Evolutionary conservation across 53 echinoderm and acorn worm species (phyloP).

Genomic region (Mesocentrotus franciscanus): DNA sequence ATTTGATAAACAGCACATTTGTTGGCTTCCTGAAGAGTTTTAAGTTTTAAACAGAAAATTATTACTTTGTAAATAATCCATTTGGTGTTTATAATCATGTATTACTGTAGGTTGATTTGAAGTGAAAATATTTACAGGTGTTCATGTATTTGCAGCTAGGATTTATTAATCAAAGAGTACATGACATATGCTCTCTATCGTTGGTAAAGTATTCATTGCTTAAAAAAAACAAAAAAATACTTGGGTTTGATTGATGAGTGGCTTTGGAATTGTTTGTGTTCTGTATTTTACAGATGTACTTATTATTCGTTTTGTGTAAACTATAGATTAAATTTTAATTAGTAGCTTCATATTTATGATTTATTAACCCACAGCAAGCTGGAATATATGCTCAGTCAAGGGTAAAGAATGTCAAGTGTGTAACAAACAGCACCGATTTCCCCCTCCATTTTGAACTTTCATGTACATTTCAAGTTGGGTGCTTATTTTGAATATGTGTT

Average conservation of each 20-base stretch:
- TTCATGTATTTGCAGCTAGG: background rate
- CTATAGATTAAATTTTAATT: background rate
- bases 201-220: too few relatives aligned
- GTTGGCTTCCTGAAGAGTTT: background rate
- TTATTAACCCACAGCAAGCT: slow-evolving; percentile 25
- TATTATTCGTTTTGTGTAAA: background rate
- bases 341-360: background rate
- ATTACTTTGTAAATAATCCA: background rate
- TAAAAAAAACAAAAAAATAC: too few relatives aligned
- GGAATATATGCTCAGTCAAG: background rate
- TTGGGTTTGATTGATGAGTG: background rate
- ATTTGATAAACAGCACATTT: background rate
- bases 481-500: background rate
- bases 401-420: slow-evolving; percentile 16
- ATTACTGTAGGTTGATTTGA: background rate
- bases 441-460: background rate
- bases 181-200: too few relatives aligned
- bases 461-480: slow-evolving; percentile 9
- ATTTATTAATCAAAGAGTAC: background rate
- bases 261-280: background rate
- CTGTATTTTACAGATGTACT: background rate
- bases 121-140: background rate
- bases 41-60: background rate
- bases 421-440: slow-evolving; percentile 1
- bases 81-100: background rate